phyloP scores from a whole-genome alignment of 2,888 invertebrate genomes.

The Allolobophora icterica region DNA sequence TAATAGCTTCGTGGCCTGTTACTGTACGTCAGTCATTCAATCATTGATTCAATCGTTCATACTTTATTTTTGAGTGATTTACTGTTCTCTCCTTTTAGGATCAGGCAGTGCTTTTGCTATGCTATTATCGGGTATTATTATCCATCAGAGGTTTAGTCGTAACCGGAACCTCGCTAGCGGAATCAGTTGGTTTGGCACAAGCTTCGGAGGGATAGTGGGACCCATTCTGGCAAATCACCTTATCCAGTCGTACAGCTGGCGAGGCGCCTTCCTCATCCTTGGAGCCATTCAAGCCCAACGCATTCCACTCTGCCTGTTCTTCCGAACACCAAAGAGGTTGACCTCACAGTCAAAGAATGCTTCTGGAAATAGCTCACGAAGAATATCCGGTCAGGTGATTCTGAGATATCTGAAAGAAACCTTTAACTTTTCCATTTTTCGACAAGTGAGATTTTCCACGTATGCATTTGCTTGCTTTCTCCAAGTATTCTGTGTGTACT shows the following conservation, averaged over 20 bases:
- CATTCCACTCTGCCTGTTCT: slow-evolving; percentile 11
- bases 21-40: too few species aligned
- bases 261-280: neutral
- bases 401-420: neutral
- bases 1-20: too few species aligned
- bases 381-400: neutral
- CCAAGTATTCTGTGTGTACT: neutral
- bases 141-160: neutral
- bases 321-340: neutral
- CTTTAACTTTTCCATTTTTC: neutral
- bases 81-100: neutral
- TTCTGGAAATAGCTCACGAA: neutral
- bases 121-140: neutral
- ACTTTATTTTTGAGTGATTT: too few species aligned
- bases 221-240: neutral
- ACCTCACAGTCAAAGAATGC: neutral
- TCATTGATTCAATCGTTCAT: too few species aligned
- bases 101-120: neutral
- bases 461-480: neutral
- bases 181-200: neutral
- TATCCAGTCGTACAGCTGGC: slow-evolving; percentile 7
- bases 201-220: neutral
- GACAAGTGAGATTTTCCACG: neutral
- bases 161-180: neutral
- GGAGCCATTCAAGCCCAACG: neutral